phyloP scores from a whole-genome alignment of 2,113 vertebrate genomes.

The Taurulus bubalis region DNA sequence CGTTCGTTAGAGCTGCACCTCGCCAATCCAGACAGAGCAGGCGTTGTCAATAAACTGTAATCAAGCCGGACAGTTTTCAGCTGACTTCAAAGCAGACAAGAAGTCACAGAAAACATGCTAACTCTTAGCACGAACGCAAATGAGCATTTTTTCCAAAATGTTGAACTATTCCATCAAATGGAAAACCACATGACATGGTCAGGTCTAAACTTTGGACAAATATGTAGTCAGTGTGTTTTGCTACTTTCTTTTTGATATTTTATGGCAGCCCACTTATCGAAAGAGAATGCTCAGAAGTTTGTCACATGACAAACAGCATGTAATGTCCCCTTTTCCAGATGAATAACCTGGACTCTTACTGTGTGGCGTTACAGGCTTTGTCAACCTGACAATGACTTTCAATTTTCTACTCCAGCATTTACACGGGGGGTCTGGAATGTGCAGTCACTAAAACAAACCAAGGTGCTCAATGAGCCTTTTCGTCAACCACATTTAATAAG shows the following conservation, averaged over 20 bases:
- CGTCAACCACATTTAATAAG: conserved; percentile 32
- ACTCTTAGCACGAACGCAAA: not conserved
- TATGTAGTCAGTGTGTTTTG: not conserved
- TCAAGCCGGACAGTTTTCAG: no score
- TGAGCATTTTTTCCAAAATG: not conserved
- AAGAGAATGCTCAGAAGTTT: not conserved
- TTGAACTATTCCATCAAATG: not conserved
- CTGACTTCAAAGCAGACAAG: no score
- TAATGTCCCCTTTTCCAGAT: not conserved
- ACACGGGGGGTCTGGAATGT: conserved; percentile 76
- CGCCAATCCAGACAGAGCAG: no score
- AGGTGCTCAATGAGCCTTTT: conserved; percentile 40
- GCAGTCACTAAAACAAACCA: conserved; percentile 53
- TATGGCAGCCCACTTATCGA: no score
- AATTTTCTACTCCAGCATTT: conserved; percentile 51
- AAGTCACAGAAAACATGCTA: no score
- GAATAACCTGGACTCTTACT: conserved; percentile 22
- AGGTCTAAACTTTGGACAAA: not conserved
- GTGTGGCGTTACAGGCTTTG: conserved; percentile 35
- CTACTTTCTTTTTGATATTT: not conserved
- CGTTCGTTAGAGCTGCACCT: no score
- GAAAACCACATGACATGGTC: not conserved
- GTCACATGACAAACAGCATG: not conserved
- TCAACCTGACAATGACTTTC: conserved; percentile 48
- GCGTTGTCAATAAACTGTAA: no score